These are phyloP conservation scores for Falco biarmicus DNA, from an alignment of 2,797 vertebrate genomes.

Conservation along the genomic window DNA sequence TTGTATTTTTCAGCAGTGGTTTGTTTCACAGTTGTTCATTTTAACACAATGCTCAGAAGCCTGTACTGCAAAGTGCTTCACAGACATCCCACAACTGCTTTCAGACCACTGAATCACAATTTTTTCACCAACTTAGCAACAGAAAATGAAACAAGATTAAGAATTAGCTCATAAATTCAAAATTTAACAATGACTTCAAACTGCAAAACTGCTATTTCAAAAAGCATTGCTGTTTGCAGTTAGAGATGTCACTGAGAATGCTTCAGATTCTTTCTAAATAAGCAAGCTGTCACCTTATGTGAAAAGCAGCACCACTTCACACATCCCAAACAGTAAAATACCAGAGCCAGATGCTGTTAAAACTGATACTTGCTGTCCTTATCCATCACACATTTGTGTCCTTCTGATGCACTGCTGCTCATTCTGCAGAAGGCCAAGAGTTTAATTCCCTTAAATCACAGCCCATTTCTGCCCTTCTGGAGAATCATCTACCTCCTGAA, in stretches of 20 bases:
- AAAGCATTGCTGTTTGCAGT: background rate
- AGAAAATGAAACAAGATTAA: background rate
- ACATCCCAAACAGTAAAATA: background rate
- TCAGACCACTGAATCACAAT: background rate
- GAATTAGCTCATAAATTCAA: background rate
- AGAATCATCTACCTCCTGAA: background rate
- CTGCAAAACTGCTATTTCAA: background rate
- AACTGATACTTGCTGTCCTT: background rate
- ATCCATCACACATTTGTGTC: rapidly evolving
- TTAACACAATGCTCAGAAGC: background rate
- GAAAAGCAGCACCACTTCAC: background rate
- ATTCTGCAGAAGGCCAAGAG: background rate
- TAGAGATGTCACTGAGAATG: background rate
- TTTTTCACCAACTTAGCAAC: background rate
- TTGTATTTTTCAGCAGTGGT: background rate
- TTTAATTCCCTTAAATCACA: background rate
- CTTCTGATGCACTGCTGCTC: background rate
- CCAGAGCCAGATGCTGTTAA: background rate
- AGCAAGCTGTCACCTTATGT: background rate
- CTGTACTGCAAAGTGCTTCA: background rate
- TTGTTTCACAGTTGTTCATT: background rate
- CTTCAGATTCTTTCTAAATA: background rate
- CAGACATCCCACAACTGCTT: background rate
- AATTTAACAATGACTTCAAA: background rate
- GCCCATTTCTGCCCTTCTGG: background rate